These are phyloP conservation scores for Pterophyllum scalare DNA, from an alignment of 2,113 vertebrate species.

Conservation along the genomic window DNA sequence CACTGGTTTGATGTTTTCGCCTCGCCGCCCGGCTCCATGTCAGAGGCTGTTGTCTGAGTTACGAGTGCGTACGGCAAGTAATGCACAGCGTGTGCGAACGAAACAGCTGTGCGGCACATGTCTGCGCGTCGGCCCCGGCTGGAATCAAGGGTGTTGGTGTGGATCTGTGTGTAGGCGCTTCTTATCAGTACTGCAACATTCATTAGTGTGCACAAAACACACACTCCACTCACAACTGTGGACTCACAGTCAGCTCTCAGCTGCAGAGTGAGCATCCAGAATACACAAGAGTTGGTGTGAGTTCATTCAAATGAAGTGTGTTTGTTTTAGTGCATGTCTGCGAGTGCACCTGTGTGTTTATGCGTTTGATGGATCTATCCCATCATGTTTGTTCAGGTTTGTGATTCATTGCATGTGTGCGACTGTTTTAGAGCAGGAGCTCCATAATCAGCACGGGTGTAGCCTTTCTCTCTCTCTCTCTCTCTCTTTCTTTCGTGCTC, in stretches of 20 bases:
- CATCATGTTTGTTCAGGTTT: slow-evolving; percentile 53
- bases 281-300: not conserved
- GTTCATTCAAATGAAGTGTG: slow-evolving; percentile 6
- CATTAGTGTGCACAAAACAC: slow-evolving; percentile 11
- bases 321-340: not conserved
- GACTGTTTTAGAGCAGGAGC: slow-evolving; percentile 30
- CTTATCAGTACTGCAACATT: slow-evolving; percentile 42
- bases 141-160: not conserved
- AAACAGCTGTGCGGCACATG: not conserved
- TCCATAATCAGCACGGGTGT: not conserved
- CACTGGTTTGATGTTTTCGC: not conserved
- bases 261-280: not conserved
- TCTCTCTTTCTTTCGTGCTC: not conserved
- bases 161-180: slow-evolving; percentile 8
- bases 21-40: slow-evolving; percentile 13
- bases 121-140: not conserved
- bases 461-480: not conserved
- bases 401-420: slow-evolving; percentile 1
- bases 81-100: not conserved
- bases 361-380: slow-evolving; percentile 10
- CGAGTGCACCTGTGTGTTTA: slow-evolving; percentile 11
- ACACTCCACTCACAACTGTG: not conserved
- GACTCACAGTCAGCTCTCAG: not conserved
- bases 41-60: not conserved
- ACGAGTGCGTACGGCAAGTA: not conserved